phyloP scores from a whole-genome alignment of 1,140 invertebrate genomes.

The Brachionus calyciflorus region DNA sequence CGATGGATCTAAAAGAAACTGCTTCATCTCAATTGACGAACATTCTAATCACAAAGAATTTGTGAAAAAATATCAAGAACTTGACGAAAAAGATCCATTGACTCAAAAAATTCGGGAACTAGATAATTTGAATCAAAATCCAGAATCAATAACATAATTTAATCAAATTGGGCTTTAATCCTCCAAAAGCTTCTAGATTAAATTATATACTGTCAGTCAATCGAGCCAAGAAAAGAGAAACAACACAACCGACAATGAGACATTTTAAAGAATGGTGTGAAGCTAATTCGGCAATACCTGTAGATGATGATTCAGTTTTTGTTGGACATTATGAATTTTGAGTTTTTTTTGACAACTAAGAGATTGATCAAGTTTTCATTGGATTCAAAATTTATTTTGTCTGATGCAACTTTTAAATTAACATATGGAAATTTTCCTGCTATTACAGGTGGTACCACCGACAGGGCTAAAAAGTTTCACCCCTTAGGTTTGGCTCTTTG shows the following conservation, averaged over 20 bases:
- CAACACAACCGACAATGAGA: constrained; percentile 4
- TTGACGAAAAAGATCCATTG: constrained; percentile 12
- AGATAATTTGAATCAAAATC: constrained; percentile 25
- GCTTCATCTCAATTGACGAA: constrained; percentile 10
- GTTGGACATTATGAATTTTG: background rate
- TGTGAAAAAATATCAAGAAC: constrained; percentile 10
- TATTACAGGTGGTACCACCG: background rate
- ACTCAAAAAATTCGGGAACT: constrained; percentile 22
- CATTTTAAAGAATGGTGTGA: constrained; percentile 32
- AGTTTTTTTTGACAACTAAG: constrained; percentile 1
- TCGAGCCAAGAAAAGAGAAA: background rate
- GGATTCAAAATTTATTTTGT: constrained; percentile 7
- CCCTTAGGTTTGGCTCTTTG: constrained; percentile 3
- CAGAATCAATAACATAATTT: constrained; percentile 16
- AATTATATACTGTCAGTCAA: constrained; percentile 12
- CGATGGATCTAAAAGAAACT: background rate
- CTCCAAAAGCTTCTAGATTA: background rate
- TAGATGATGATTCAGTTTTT: background rate
- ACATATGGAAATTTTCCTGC: background rate
- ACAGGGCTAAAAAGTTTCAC: background rate
- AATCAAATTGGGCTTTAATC: constrained; percentile 7
- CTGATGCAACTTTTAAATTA: background rate
- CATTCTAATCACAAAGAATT: constrained; percentile 2
- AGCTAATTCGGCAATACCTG: background rate
- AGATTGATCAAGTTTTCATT: constrained; percentile 1